Evolutionary conservation across 2,888 invertebrate genomes (phyloP).

Genomic region (Chaitophorus viminalis): DNA sequence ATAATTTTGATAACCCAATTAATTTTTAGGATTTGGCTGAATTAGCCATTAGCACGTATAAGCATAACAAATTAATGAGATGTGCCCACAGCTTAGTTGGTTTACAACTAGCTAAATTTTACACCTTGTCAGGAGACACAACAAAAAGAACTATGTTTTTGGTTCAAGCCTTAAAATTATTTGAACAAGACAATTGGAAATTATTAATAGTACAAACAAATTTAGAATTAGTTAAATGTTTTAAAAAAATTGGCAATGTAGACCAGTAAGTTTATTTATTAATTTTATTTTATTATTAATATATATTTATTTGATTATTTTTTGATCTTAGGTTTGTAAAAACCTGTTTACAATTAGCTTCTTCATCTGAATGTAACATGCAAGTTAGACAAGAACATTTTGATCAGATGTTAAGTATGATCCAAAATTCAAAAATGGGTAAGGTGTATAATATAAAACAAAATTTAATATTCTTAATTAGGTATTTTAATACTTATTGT

Average conservation of each 20-base stretch:
- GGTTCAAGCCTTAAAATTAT: conserved; percentile 84
- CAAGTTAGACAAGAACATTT: conserved; percentile 81
- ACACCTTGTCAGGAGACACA: conserved; percentile 84
- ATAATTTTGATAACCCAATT: conserved; percentile 2
- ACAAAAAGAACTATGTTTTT: conserved; percentile 91
- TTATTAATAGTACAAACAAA: conserved; percentile 84
- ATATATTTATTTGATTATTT: neutral
- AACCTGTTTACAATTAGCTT: conserved; percentile 82
- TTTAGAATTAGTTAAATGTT: conserved; percentile 85
- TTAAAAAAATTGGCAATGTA: conserved; percentile 81
- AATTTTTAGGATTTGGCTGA: conserved; percentile 82
- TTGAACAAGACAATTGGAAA: conserved; percentile 88
- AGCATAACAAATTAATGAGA: conserved; percentile 84
- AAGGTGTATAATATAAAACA: conserved; percentile 15
- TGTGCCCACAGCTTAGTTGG: conserved; percentile 87
- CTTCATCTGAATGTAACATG: conserved; percentile 79
- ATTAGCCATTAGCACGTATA: conserved; percentile 94
- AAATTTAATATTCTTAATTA: too few species aligned
- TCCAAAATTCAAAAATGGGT: conserved; percentile 64
- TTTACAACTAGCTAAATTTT: conserved; percentile 88
- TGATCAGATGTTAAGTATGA: conserved; percentile 79
- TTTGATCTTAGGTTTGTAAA: conserved; percentile 74
- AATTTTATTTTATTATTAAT: neutral
- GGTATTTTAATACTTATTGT: too few species aligned
- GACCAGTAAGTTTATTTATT: conserved; percentile 71